Evolutionary conservation across 2,797 vertebrate species (phyloP).

Genomic region (Brachymystax lenok): DNA sequence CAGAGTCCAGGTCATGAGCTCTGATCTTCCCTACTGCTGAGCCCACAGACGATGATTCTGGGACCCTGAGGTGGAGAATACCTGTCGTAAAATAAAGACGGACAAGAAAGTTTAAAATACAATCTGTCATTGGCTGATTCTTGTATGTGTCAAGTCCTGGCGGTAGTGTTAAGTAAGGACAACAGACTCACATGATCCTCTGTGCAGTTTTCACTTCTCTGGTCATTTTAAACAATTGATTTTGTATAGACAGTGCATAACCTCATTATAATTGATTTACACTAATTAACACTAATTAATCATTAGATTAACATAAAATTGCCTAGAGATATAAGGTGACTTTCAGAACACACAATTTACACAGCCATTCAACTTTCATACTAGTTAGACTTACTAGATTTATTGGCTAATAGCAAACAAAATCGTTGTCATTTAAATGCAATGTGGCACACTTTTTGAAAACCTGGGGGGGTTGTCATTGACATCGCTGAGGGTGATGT

Average conservation of each 20-base stretch:
- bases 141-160: neutral
- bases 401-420: no score
- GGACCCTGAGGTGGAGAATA: slow-evolving; percentile 86
- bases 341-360: no score
- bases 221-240: neutral
- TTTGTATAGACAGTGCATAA: neutral
- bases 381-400: no score
- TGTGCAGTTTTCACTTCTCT: neutral
- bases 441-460: slow-evolving; percentile 84
- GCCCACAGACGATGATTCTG: slow-evolving; percentile 81
- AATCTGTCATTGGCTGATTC: neutral
- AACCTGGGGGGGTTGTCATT: slow-evolving; percentile 97
- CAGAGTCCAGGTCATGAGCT: slow-evolving; percentile 87
- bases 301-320: no score
- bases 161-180: neutral
- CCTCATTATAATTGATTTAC: slow-evolving; percentile 2
- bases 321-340: no score
- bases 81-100: slow-evolving; percentile 60
- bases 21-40: slow-evolving; percentile 86
- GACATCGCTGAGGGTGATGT: slow-evolving; percentile 90
- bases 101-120: neutral
- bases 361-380: no score
- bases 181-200: neutral
- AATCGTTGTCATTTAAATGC: neutral
- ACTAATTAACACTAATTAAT: no score